phyloP scores from a whole-genome alignment of 2,888 invertebrate genomes.

The Galerucella nymphaeae region DNA sequence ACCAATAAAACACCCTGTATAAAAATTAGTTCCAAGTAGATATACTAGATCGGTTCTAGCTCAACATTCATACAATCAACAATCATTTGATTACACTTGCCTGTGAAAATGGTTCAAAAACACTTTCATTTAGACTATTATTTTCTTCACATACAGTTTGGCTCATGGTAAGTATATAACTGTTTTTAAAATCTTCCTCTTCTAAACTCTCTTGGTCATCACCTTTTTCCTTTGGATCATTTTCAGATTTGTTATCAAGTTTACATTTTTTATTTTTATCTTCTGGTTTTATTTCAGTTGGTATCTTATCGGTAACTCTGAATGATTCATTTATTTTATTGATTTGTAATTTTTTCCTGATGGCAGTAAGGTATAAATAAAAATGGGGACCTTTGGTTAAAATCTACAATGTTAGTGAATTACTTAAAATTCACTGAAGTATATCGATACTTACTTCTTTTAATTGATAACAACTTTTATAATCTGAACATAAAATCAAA shows the following conservation, averaged over 20 bases:
- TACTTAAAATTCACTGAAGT: not conserved
- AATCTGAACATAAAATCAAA: conserved; percentile 86
- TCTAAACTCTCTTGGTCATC: conserved; percentile 41
- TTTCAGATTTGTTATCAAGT: conserved; percentile 40
- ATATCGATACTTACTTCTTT: conserved; percentile 66
- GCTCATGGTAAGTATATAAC: conserved; percentile 78
- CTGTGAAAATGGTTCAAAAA: conserved; percentile 75
- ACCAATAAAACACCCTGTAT: no score
- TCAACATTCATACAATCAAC: no score
- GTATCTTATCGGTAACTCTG: conserved; percentile 49
- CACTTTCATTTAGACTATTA: conserved; percentile 53
- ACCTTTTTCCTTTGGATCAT: conserved; percentile 39
- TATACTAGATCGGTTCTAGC: no score
- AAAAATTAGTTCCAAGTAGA: conserved; percentile 39
- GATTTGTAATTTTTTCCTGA: conserved; percentile 70
- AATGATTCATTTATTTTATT: conserved; percentile 69
- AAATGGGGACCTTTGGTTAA: conserved; percentile 74
- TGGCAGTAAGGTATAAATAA: conserved; percentile 73
- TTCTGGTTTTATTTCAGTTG: conserved; percentile 53
- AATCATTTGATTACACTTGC: conserved; percentile 57
- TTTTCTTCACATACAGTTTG: conserved; percentile 62
- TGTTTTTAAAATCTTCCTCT: conserved; percentile 68
- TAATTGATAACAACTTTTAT: conserved; percentile 83
- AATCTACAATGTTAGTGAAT: conserved; percentile 59
- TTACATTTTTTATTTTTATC: conserved; percentile 46